Conservation (phyloP, 2,797 vertebrate species). For the Alosa sapidissima region DNA sequence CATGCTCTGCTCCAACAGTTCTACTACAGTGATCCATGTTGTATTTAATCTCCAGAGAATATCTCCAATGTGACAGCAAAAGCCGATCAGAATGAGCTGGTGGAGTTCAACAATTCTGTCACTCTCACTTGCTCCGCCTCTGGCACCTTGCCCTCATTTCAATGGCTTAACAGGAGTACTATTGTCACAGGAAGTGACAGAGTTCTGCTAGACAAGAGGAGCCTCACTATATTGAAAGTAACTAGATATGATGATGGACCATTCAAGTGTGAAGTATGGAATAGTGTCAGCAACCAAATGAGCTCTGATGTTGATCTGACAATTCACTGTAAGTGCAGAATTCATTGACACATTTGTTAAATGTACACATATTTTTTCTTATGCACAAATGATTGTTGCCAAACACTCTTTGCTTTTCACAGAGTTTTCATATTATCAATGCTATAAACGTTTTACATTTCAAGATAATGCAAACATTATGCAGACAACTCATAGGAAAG, state of each 20-base stretch:
- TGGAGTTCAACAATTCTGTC: slow-evolving; percentile 51
- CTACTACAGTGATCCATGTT: not conserved
- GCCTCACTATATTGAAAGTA: slow-evolving; percentile 49
- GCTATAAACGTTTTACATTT: too few relatives aligned
- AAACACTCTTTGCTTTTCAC: too few relatives aligned
- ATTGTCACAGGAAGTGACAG: slow-evolving; percentile 29
- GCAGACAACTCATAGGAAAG: not conserved
- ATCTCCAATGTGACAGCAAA: slow-evolving; percentile 41
- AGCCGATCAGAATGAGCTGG: slow-evolving; percentile 36
- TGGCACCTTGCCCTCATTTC: slow-evolving; percentile 47
- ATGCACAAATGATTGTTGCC: too few relatives aligned
- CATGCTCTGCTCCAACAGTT: too few relatives aligned
- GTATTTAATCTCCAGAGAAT: slow-evolving; percentile 45
- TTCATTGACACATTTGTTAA: not conserved
- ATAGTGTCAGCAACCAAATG: slow-evolving; percentile 41
- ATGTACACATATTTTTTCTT: not conserved
- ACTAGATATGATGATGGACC: slow-evolving; percentile 47
- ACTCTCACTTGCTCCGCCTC: slow-evolving; percentile 44
- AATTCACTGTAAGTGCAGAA: slow-evolving; percentile 60
- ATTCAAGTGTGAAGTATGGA: slow-evolving; percentile 47
- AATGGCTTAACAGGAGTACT: slow-evolving; percentile 52
- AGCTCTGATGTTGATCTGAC: slow-evolving; percentile 48
- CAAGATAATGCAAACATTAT: too few relatives aligned
- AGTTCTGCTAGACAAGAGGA: slow-evolving; percentile 1
- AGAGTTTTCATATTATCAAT: too few relatives aligned